Base-by-base conservation (phyloP, 2,113 vertebrate genomes). In the Hemichromis elongatus region DNA sequence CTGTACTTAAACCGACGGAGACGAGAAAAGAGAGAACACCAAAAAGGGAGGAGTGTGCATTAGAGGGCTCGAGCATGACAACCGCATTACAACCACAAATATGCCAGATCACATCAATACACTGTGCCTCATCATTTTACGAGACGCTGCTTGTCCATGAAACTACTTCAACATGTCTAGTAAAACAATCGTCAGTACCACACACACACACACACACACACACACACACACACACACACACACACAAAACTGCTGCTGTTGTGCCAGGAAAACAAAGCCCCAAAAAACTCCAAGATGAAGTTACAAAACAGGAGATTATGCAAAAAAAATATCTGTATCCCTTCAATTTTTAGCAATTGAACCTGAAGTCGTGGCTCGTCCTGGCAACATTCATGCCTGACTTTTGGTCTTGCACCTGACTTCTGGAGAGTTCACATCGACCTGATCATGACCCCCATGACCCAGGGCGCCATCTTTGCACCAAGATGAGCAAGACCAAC, bases 41-140 rank as follows among this genome's bases (percentile, higher is more conserved):
- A 30, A 42, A 80, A 75, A 16, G 16, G 28, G 18, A 81, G 68
- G 56, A 73, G 81, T 40, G 77, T 53, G 68, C 61, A 80, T 81
- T 73, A 75, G 37, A 83, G 66, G 33, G 85, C 84, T 86, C 9
- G 37, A 79, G 68, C 8, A 55, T 80, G 47, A 91, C 87, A 85
- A 92, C 92, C 89, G 18, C 93, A 92, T 53, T 66, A n/a, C 63
- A 75, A 94, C 94, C 94, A 77, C 90, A 94, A 78, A 86, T 86
- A 88, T 84, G 90, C 81, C 82, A 59, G 86, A 92, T 89, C 90
- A 86, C 92, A 90, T 86, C 55, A 47, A 86, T 77, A 83, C 86
- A 77, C 88, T 90, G 50, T 87, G 89, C 84, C 86, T 86, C 86
- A 85, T 92, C 89, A 81, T 83, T 91, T 92, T 88, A 90, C 24